A percentile compares a stretch with the other conserved stretches of the same genome.
Conservation (phyloP, 2,888 invertebrate species). For the Teleogryllus oceanicus region DNA sequence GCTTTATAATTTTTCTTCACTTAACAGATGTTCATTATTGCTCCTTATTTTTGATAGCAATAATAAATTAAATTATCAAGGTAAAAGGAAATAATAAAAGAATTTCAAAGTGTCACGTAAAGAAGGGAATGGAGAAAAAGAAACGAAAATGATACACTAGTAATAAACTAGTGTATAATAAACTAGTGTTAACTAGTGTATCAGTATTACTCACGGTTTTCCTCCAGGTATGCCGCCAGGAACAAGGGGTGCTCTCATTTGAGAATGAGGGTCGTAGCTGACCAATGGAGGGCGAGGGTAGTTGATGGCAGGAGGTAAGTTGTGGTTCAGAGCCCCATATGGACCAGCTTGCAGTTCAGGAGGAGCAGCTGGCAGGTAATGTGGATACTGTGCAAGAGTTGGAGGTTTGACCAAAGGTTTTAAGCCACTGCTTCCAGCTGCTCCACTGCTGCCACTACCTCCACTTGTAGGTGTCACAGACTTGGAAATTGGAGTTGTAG, state of each 20-base stretch:
- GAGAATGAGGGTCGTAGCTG: conserved; percentile 64
- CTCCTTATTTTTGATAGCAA: too few species aligned
- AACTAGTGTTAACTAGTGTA: too few species aligned
- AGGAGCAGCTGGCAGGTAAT: conserved; percentile 57
- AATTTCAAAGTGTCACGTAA: too few species aligned
- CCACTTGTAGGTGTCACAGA: conserved; percentile 79
- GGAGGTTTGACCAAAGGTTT: conserved; percentile 56
- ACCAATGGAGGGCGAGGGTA: conserved; percentile 64
- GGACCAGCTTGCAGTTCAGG: conserved; percentile 58
- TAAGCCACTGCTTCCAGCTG: conserved; percentile 52
- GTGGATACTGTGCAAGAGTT: conserved; percentile 58
- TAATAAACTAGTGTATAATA: too few species aligned
- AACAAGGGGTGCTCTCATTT: conserved; percentile 63
- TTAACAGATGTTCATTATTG: too few species aligned
- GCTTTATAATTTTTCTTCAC: not conserved
- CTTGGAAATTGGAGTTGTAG: conserved; percentile 86
- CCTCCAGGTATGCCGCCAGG: conserved; percentile 65
- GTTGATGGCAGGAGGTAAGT: conserved; percentile 61
- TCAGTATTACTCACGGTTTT: conserved; percentile 79
- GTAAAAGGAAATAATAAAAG: too few species aligned
- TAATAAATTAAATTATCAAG: too few species aligned
- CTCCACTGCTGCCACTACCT: conserved; percentile 52
- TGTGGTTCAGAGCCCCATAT: conserved; percentile 60
- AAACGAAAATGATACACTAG: not conserved
- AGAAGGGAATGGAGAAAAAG: not conserved